A percentile compares a stretch with the other conserved stretches of the same genome.
Conservation (phyloP, 2,113 vertebrate genomes). For the Gavialis gangeticus region DNA sequence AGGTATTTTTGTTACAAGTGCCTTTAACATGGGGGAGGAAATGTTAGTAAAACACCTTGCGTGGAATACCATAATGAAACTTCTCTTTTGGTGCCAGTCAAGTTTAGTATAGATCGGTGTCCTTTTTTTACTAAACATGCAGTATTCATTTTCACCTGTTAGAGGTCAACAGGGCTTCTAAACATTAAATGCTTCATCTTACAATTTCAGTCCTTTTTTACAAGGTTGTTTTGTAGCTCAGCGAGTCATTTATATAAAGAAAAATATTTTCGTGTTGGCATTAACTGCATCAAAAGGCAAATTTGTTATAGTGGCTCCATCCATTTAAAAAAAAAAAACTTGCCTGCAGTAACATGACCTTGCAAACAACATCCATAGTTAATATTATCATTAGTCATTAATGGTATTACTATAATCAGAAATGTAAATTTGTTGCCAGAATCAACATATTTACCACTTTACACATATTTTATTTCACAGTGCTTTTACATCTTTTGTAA, state of each 20-base stretch:
- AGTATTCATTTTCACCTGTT: slow-evolving; percentile 71
- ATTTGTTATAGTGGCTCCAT: slow-evolving; percentile 57
- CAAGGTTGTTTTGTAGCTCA: slow-evolving; percentile 73
- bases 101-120: not conserved
- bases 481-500: slow-evolving; percentile 69
- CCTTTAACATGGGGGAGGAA: not conserved
- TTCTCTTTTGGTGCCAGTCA: slow-evolving; percentile 41
- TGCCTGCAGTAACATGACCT: slow-evolving; percentile 75
- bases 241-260: slow-evolving; percentile 70
- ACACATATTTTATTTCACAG: slow-evolving; percentile 61
- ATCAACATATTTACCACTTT: slow-evolving; percentile 74
- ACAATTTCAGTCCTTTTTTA: slow-evolving; percentile 18
- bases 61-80: not conserved
- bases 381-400: slow-evolving; percentile 80
- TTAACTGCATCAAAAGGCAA: slow-evolving; percentile 73
- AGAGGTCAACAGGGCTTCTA: slow-evolving; percentile 59
- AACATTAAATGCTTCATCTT: slow-evolving; percentile 41
- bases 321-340: slow-evolving; percentile 67
- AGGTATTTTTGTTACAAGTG: not conserved
- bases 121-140: slow-evolving; percentile 30
- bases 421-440: slow-evolving; percentile 81
- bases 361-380: slow-evolving; percentile 72
- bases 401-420: slow-evolving; percentile 76
- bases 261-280: slow-evolving; percentile 76
- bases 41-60: not conserved